A percentile compares a stretch with the other conserved stretches of the same genome.
phyloP scores from a whole-genome alignment of 2,113 vertebrate genomes.

The Herpailurus yagouaroundi region DNA sequence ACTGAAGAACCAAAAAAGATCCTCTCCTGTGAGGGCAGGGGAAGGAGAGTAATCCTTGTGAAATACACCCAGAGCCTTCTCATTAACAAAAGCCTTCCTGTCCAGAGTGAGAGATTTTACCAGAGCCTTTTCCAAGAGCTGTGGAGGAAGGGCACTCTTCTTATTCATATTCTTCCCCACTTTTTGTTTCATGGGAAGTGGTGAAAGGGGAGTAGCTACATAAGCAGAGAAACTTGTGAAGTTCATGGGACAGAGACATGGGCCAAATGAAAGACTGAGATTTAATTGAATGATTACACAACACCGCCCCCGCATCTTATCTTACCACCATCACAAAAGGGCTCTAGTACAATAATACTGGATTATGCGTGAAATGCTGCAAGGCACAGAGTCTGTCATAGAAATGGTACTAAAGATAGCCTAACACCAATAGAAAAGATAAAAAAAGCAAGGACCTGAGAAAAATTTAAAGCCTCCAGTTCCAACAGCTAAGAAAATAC shows the following conservation, averaged over 20 bases:
- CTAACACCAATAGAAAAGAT: not conserved
- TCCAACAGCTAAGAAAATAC: not conserved
- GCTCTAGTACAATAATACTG: not conserved
- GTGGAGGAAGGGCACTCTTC: not conserved
- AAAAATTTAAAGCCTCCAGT: not conserved
- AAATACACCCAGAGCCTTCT: not conserved
- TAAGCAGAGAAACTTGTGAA: not conserved
- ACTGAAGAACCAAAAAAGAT: not conserved
- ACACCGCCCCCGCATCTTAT: fast-evolving
- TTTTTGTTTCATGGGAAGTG: not conserved
- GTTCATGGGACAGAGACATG: not conserved
- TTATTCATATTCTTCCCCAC: not conserved
- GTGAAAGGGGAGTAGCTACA: not conserved
- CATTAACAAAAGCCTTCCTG: not conserved
- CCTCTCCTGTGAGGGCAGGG: not conserved
- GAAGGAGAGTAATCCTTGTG: not conserved
- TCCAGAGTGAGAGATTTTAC: not conserved
- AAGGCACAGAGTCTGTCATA: not conserved
- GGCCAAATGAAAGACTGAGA: not conserved
- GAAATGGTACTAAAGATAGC: not conserved
- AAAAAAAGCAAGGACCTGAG: not conserved
- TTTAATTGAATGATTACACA: not conserved
- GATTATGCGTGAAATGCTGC: not conserved
- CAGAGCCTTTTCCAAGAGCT: not conserved
- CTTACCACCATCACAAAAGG: not conserved